Percentiles rank a stretch among this genome's conserved stretches.
These are phyloP conservation scores for Rhinella marina DNA, from an alignment of 2,797 vertebrate genomes.

Conservation along the genomic window DNA sequence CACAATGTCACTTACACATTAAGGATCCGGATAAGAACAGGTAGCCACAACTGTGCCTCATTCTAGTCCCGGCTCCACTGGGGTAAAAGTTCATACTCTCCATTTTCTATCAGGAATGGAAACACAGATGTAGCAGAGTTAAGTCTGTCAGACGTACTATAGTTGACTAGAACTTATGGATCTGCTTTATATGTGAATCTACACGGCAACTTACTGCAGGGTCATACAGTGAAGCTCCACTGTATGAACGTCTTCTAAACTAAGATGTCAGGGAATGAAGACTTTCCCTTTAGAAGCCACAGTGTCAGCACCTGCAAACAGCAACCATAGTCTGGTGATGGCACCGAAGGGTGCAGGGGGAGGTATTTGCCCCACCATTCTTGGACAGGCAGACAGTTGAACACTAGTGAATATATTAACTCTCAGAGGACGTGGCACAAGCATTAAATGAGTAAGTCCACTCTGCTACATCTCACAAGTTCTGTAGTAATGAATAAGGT, in stretches of 20 bases:
- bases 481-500: too few species aligned
- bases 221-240: background rate
- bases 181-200: background rate
- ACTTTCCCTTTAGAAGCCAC: background rate
- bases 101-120: slow-evolving; percentile 14
- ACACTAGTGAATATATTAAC: background rate
- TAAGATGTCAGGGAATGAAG: background rate
- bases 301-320: background rate
- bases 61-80: background rate
- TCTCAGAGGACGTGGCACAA: too few species aligned
- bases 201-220: background rate
- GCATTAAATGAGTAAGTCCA: too few species aligned
- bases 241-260: background rate
- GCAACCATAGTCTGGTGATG: background rate
- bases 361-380: background rate
- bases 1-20: slow-evolving; percentile 67
- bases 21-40: slow-evolving; percentile 60
- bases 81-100: slow-evolving; percentile 46
- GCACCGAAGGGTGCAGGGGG: background rate
- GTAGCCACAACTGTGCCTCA: slow-evolving; percentile 38
- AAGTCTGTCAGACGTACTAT: background rate
- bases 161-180: fast-evolving
- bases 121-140: background rate
- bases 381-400: background rate
- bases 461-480: too few species aligned